phyloP scores from a whole-genome alignment of 2,113 vertebrate species.

The Perca flavescens region DNA sequence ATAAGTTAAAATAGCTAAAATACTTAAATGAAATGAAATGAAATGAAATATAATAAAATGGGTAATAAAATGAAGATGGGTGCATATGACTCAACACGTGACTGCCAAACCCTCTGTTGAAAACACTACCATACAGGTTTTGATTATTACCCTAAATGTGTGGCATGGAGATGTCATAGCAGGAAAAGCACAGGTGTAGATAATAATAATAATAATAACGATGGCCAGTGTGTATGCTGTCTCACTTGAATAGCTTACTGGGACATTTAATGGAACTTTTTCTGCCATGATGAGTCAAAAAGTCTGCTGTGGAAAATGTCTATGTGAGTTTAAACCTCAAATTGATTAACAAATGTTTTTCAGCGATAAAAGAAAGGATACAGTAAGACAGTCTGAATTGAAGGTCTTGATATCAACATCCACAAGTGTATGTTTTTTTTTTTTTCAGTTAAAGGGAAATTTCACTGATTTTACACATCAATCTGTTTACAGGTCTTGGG shows the following conservation, averaged over 20 bases:
- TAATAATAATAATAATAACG: not conserved
- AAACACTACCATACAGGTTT: not conserved
- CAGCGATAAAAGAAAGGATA: not conserved
- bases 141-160: not conserved
- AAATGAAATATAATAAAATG: not conserved
- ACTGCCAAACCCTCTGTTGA: not conserved
- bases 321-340: not conserved
- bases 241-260: not conserved
- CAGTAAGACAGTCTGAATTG: not conserved
- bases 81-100: not conserved
- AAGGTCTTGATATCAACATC: not conserved
- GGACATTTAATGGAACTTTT: not conserved
- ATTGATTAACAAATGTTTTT: not conserved
- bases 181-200: not conserved
- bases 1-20: no score
- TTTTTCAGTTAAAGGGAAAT: not conserved
- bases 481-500: not conserved
- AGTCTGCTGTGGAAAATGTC: not conserved
- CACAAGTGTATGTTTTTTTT: not conserved
- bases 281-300: not conserved
- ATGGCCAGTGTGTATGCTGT: not conserved
- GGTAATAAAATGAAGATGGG: not conserved
- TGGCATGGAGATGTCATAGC: not conserved
- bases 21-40: not conserved
- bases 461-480: not conserved